Evolutionary conservation across 2,888 invertebrate genomes (phyloP).

Genomic region (Hypomecis punctinalis): DNA sequence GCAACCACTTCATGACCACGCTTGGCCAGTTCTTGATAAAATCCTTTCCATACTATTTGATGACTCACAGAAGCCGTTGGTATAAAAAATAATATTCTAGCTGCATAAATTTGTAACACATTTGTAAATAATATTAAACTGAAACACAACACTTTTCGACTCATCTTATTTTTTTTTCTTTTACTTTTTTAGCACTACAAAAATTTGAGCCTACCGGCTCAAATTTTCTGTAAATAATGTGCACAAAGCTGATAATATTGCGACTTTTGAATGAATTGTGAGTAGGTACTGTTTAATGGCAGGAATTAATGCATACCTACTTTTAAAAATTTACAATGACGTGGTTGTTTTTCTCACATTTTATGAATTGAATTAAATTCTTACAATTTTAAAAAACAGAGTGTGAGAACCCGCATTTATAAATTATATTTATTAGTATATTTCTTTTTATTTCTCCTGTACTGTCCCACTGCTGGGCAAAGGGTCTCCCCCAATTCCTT

Average conservation of each 20-base stretch:
- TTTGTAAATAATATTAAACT: conserved; percentile 4
- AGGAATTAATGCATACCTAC: not conserved
- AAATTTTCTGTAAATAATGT: not conserved
- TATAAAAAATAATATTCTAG: conserved; percentile 29
- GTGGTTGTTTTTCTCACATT: too few species aligned
- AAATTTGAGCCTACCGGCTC: too few species aligned
- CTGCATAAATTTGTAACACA: conserved; percentile 8
- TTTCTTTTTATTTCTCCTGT: too few species aligned
- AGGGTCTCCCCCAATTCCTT: too few species aligned
- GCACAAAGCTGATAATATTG: not conserved
- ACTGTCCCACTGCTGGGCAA: too few species aligned
- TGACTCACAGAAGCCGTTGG: conserved; percentile 32
- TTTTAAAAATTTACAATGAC: too few species aligned
- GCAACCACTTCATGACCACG: conserved; percentile 33
- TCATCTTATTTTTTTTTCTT: not conserved
- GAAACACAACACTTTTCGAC: not conserved
- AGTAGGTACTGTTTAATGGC: not conserved
- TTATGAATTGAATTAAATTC: too few species aligned
- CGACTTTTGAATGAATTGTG: not conserved
- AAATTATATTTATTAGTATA: too few species aligned
- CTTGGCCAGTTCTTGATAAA: conserved; percentile 24
- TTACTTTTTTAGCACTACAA: not conserved
- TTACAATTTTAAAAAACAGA: too few species aligned
- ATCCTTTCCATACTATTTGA: conserved; percentile 19
- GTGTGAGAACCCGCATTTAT: too few species aligned